A percentile compares a stretch with the other conserved stretches of the same genome.
Evolutionary conservation across 2,888 invertebrate species (phyloP).

Genomic region (Venusia cambrica): DNA sequence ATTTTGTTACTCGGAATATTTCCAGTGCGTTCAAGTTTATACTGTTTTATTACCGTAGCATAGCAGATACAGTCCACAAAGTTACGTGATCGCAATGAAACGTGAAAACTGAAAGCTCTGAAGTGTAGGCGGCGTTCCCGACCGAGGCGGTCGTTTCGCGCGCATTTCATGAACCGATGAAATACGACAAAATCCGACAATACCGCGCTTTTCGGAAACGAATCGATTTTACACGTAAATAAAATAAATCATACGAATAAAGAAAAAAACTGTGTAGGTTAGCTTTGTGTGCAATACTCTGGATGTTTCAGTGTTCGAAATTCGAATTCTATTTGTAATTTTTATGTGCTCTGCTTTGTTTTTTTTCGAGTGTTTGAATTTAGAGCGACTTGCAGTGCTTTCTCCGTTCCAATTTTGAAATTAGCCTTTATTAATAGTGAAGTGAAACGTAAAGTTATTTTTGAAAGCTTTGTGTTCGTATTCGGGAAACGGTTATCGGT

Average conservation of each 20-base stretch:
- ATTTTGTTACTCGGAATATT: too few species aligned
- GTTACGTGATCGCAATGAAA: slow-evolving; percentile 23
- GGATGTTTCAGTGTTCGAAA: slow-evolving; percentile 3
- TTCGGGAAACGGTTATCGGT: slow-evolving; percentile 8
- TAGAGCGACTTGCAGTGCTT: slow-evolving; percentile 9
- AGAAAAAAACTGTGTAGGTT: too few species aligned
- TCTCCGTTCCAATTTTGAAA: slow-evolving; percentile 8
- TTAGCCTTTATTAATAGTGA: background rate
- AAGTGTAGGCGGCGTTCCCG: slow-evolving; percentile 38
- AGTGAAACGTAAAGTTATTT: slow-evolving; percentile 4
- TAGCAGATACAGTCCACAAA: too few species aligned
- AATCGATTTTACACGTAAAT: slow-evolving; percentile 5
- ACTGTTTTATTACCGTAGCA: too few species aligned
- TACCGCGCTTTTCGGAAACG: slow-evolving; percentile 7
- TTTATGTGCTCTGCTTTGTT: background rate
- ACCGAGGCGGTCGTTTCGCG: slow-evolving; percentile 40
- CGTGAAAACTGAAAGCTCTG: slow-evolving; percentile 43
- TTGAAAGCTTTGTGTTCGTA: slow-evolving; percentile 4
- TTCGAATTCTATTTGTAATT: background rate
- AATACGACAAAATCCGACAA: slow-evolving; percentile 19
- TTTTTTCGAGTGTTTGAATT: slow-evolving; percentile 11
- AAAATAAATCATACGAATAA: too few species aligned
- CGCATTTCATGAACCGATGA: slow-evolving; percentile 18
- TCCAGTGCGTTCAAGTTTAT: too few species aligned
- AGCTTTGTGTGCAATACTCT: too few species aligned